Percentiles rank a stretch among this genome's conserved stretches.
These are phyloP conservation scores for Adelphocoris suturalis DNA, from an alignment of 2,888 invertebrate species.

Conservation along the genomic window DNA sequence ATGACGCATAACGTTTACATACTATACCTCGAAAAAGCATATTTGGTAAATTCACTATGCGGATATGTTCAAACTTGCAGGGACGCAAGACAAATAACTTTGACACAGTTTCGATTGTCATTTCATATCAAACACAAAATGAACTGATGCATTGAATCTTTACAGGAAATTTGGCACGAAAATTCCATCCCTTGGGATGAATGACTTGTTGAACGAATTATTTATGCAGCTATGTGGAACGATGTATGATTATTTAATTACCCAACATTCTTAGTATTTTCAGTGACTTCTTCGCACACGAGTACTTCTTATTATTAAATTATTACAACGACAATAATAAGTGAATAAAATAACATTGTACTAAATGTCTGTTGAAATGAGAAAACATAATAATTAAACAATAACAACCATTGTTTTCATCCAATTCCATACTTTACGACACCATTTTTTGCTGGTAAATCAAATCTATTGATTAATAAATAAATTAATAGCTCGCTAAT, in stretches of 20 bases:
- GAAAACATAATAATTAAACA: not conserved
- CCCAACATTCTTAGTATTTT: not conserved
- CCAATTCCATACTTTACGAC: too few species aligned
- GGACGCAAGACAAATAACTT: not conserved
- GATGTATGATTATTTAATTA: not conserved
- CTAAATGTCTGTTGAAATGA: not conserved
- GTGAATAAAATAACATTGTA: not conserved
- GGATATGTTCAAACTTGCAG: slow-evolving; percentile 55
- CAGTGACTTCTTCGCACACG: not conserved
- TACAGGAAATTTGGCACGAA: slow-evolving; percentile 11
- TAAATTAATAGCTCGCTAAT: too few species aligned
- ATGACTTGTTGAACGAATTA: not conserved
- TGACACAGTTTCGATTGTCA: slow-evolving; percentile 47
- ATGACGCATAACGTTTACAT: slow-evolving; percentile 29
- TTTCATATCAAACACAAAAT: slow-evolving; percentile 33
- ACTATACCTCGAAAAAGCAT: slow-evolving; percentile 48
- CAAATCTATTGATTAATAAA: too few species aligned
- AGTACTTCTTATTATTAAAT: not conserved
- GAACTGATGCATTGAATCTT: not conserved
- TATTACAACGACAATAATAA: not conserved
- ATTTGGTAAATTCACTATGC: slow-evolving; percentile 4
- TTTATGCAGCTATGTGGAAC: too few species aligned
- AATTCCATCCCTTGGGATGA: not conserved
- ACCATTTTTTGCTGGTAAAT: too few species aligned
- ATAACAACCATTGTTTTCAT: too few species aligned